phyloP scores from a whole-genome alignment of 2,888 invertebrate genomes.

The Drosophila ustulata region DNA sequence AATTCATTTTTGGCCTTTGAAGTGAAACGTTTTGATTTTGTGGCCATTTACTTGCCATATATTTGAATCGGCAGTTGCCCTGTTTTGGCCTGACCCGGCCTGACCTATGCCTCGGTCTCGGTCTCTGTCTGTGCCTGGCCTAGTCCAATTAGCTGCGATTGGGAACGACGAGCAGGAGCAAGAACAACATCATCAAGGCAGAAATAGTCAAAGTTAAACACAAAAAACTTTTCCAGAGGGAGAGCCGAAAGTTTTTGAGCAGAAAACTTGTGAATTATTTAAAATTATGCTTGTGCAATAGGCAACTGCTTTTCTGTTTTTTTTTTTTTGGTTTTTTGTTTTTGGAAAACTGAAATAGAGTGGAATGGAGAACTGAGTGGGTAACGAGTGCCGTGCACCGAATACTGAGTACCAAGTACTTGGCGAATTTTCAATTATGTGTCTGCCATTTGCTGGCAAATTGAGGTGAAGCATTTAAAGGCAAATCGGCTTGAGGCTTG shows the following conservation, averaged over 20 bases:
- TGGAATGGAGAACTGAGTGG: slow-evolving; percentile 27
- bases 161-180: slow-evolving; percentile 29
- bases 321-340: background rate
- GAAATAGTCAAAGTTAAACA: slow-evolving; percentile 57
- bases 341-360: slow-evolving; percentile 8
- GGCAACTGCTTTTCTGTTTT: slow-evolving; percentile 26
- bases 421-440: slow-evolving; percentile 41
- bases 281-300: slow-evolving; percentile 53
- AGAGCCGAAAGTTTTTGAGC: slow-evolving; percentile 46
- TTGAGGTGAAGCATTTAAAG: slow-evolving; percentile 68
- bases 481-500: slow-evolving; percentile 58
- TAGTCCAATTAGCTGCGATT: slow-evolving; percentile 63
- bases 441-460: slow-evolving; percentile 61
- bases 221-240: slow-evolving; percentile 30
- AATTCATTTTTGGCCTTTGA: slow-evolving; percentile 13
- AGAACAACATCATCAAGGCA: slow-evolving; percentile 60
- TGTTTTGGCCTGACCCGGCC: slow-evolving; percentile 19
- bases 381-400: slow-evolving; percentile 8
- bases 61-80: slow-evolving; percentile 29
- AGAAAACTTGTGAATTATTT: slow-evolving; percentile 67
- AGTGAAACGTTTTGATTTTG: slow-evolving; percentile 25
- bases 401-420: slow-evolving; percentile 10
- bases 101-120: slow-evolving; percentile 3
- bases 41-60: slow-evolving; percentile 24
- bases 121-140: slow-evolving; percentile 4